Conservation (phyloP, 1,140 invertebrate genomes). For the Atta texana region DNA sequence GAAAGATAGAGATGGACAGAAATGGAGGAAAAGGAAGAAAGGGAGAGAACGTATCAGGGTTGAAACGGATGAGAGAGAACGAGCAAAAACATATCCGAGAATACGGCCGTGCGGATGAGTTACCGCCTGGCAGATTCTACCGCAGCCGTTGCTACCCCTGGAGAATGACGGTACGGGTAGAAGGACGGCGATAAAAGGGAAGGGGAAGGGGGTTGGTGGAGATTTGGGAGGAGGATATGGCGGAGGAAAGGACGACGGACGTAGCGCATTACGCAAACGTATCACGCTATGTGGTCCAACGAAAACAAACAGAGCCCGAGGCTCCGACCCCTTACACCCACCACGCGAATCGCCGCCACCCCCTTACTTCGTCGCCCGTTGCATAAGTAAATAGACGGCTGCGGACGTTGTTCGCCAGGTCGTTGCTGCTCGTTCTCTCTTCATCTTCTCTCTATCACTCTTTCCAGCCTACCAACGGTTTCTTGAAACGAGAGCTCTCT, state of each 20-base stretch:
- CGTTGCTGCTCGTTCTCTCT: constrained; percentile 35
- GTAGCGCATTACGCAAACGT: constrained; percentile 85
- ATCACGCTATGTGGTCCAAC: constrained; percentile 86
- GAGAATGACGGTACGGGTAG: constrained; percentile 34
- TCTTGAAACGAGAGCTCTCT: constrained; percentile 2
- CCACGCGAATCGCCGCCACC: constrained; percentile 62
- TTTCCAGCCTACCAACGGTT: constrained; percentile 13
- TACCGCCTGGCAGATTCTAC: constrained; percentile 83
- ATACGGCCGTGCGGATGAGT: constrained; percentile 82
- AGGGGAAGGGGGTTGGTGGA: background rate
- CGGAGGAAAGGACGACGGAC: constrained; percentile 78
- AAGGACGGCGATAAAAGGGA: constrained; percentile 35
- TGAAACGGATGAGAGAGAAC: constrained; percentile 40
- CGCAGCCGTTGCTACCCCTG: constrained; percentile 73
- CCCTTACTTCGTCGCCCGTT: constrained; percentile 74
- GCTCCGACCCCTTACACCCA: constrained; percentile 78
- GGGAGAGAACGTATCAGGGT: constrained; percentile 6
- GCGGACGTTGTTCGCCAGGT: constrained; percentile 62
- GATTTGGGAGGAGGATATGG: constrained; percentile 46
- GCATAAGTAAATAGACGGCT: constrained; percentile 83
- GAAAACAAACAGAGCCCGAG: constrained; percentile 85
- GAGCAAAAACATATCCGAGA: constrained; percentile 78
- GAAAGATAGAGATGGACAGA: constrained; percentile 25
- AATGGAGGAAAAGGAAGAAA: background rate
- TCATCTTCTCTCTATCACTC: background rate